Evolutionary conservation across 2,113 vertebrate species (phyloP).

Genomic region (Haemorhous mexicanus): DNA sequence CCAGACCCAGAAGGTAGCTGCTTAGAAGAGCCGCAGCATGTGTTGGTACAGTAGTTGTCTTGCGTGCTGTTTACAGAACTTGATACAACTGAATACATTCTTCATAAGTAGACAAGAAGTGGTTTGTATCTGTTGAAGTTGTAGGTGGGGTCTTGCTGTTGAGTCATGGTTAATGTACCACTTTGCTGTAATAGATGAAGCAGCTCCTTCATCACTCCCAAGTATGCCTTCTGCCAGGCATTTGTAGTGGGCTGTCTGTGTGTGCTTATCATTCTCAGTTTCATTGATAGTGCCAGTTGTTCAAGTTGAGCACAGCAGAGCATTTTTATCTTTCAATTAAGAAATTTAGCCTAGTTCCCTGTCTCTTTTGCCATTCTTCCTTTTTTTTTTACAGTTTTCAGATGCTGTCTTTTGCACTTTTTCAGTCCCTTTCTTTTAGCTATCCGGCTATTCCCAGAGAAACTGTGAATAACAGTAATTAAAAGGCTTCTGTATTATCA

Average conservation of each 20-base stretch:
- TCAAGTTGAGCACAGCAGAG: neutral
- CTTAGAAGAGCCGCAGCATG: neutral
- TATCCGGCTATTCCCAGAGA: neutral
- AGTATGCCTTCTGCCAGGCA: neutral
- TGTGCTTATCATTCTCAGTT: neutral
- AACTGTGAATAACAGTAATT: neutral
- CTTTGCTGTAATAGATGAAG: neutral
- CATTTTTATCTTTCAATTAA: neutral
- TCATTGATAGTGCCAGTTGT: neutral
- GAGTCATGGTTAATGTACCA: neutral
- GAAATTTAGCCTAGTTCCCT: neutral
- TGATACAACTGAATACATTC: neutral
- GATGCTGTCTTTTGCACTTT: neutral
- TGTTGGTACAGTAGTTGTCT: neutral
- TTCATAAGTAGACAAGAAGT: neutral
- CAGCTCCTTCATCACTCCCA: neutral
- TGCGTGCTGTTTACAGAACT: neutral
- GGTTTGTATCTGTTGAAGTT: neutral
- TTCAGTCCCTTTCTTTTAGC: neutral
- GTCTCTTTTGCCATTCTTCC: neutral
- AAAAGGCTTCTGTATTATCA: neutral
- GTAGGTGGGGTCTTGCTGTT: neutral
- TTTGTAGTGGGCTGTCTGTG: neutral
- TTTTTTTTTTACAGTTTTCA: neutral
- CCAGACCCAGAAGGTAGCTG: neutral